Conservation (phyloP, 2,888 invertebrate species). For the Vesta saturnalis region DNA sequence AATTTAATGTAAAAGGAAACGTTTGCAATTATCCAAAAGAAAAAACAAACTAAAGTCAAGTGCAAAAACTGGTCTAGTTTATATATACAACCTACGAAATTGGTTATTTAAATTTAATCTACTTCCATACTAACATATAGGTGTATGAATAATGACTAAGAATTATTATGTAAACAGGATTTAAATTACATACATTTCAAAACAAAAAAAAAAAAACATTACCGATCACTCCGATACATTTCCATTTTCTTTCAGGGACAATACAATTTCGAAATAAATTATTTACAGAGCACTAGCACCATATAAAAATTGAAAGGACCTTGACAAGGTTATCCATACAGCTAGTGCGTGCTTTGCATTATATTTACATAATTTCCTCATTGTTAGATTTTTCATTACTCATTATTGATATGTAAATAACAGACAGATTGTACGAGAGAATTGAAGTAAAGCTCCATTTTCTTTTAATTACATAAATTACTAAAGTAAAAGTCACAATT, state of each 20-base stretch:
- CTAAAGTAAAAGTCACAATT: no score
- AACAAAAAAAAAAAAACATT: background rate
- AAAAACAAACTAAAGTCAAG: background rate
- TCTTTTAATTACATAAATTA: no score
- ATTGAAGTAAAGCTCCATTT: no score
- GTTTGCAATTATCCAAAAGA: no score
- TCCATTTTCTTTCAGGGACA: conserved; percentile 11
- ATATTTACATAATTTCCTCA: background rate
- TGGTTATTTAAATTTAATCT: background rate
- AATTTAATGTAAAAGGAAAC: no score
- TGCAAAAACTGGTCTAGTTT: background rate
- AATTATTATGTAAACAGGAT: conserved; percentile 8
- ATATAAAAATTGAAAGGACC: conserved; percentile 4
- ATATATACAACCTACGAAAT: background rate
- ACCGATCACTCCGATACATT: conserved; percentile 7
- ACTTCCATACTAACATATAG: background rate
- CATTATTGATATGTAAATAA: no score
- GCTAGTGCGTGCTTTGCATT: no score
- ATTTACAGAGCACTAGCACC: no score
- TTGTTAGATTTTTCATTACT: no score
- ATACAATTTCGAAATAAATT: background rate
- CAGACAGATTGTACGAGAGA: no score
- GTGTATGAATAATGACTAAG: background rate
- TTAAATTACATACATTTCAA: background rate
- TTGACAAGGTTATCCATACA: conserved; percentile 2